These are phyloP conservation scores for Tokudaia muenninki DNA, from an alignment of 2,797 vertebrate species.

Conservation along the genomic window DNA sequence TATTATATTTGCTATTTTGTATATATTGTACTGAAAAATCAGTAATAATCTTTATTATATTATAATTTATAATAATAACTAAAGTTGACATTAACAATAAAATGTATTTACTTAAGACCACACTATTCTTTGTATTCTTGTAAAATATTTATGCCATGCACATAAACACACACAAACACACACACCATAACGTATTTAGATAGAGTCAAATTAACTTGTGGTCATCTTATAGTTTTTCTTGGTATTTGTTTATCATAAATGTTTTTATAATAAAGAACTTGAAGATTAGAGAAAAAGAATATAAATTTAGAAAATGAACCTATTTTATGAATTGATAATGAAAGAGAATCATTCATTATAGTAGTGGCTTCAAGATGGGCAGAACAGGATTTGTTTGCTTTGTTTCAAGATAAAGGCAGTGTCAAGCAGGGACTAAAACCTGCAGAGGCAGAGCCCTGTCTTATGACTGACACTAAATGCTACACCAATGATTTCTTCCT, in stretches of 20 bases:
- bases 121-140: background rate
- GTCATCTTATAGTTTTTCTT: background rate
- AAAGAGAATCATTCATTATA: background rate
- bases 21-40: background rate
- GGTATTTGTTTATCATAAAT: no score
- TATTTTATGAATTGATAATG: slow-evolving; percentile 6
- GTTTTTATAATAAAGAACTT: background rate
- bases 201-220: background rate
- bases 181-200: background rate
- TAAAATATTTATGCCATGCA: background rate
- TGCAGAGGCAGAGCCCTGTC: background rate
- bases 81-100: background rate
- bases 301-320: background rate
- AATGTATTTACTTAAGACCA: background rate
- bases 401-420: background rate
- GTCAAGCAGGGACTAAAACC: background rate
- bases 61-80: background rate
- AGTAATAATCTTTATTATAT: background rate
- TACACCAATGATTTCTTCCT: background rate
- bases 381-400: no score
- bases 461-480: background rate
- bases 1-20: no score
- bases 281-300: background rate
- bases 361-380: background rate
- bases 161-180: background rate